Conservation (phyloP, 1,140 invertebrate species). For the Aporrectodea caliginosa region DNA sequence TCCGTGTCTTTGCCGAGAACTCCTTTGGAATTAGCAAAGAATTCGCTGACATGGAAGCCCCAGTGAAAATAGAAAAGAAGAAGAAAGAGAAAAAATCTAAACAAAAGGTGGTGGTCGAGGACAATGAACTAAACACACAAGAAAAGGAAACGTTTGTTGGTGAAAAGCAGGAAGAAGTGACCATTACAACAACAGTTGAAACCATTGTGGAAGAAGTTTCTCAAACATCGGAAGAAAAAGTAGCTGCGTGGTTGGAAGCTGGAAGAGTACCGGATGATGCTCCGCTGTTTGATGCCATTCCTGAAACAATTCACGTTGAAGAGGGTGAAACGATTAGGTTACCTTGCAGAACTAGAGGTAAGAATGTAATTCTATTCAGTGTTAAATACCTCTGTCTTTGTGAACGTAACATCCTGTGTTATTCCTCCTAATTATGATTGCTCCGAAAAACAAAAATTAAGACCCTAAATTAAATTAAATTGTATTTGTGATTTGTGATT, state of each 20-base stretch:
- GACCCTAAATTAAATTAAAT: too few species aligned
- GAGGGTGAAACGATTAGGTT: background rate
- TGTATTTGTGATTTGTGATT: too few species aligned
- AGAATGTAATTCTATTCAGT: background rate
- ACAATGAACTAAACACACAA: background rate
- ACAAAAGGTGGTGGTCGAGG: background rate
- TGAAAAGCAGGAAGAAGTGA: background rate
- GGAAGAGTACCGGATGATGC: background rate
- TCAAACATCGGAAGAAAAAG: too few species aligned
- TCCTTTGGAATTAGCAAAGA: constrained; percentile 91
- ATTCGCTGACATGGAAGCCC: constrained; percentile 68
- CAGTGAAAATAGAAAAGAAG: constrained; percentile 59
- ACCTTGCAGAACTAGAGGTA: background rate
- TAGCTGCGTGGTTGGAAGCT: too few species aligned
- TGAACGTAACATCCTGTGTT: too few species aligned
- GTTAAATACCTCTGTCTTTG: too few species aligned
- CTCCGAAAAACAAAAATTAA: too few species aligned
- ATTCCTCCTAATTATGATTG: too few species aligned
- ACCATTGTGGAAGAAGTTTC: background rate
- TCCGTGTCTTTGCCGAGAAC: constrained; percentile 92
- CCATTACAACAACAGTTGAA: background rate
- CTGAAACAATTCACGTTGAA: background rate
- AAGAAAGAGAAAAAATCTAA: background rate
- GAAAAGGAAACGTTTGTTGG: background rate
- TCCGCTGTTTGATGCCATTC: background rate